Base-by-base conservation (phyloP, 2,888 invertebrate species). In the Trimorus sp. region DNA sequence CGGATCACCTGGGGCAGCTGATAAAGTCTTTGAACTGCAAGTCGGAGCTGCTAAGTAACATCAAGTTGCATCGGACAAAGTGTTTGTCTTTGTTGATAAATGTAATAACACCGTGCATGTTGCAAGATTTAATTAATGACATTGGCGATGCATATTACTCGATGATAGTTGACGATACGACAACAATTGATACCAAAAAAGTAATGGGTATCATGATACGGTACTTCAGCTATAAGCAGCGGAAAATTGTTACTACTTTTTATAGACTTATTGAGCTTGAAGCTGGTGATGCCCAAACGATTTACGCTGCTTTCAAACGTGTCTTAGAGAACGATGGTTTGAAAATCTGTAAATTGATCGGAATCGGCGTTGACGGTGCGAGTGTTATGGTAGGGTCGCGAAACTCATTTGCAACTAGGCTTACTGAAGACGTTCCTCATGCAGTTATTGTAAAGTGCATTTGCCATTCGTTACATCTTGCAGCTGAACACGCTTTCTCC, bases 31-130 rank as follows among this genome's bases (percentile, higher is more conserved):
- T 87, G 4, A 86, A 87, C 69, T 59, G 76, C 0, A 74, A 60
- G 36, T 86, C 85, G 38, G 83, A 84, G 59, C 76, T 84, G 16
- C 49, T 89, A 4, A 82, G 82, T 14, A 84, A 85, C 14, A 16
- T 84, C 62, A 89, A 85, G 74, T 48, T 86, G 14, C 85, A 86
- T 59, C 80, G 83, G 0, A 86, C 87, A 14, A 86, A 86, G n/a
- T 88, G 89, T 69, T 80, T 86, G 0, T 85, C 86, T 84, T 16
- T 89, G 26, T 87, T 89, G 56, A 86, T 88, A 84, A 90, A 89
- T 84, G 86, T 89, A 7, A 84, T 88, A 51, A 80, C 81, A 6
- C 89, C 87, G 71, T 85, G 82, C 11, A 84, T 89, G 82, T 68
- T 88, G 2, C 37, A 87, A 66, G 86, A 80, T 42, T 83, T 89